A percentile compares a stretch with the other conserved stretches of the same genome.
Evolutionary conservation across 2,797 vertebrate species (phyloP).

Genomic region (Urocyon cinereoargenteus): DNA sequence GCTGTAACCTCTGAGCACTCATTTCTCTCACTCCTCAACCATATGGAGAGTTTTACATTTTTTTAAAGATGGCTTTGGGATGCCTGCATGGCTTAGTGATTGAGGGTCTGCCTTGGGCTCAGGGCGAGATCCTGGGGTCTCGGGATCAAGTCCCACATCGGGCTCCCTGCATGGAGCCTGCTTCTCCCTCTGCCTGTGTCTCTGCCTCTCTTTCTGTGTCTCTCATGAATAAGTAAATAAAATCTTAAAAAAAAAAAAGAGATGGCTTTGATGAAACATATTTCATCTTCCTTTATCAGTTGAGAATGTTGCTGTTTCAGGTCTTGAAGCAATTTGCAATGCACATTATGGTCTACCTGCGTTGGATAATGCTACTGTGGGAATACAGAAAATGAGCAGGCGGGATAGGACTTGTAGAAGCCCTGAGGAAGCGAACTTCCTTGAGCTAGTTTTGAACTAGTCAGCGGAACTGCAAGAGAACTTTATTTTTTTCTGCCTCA

Average conservation of each 20-base stretch:
- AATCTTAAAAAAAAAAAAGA: not conserved
- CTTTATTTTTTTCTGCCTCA: not conserved
- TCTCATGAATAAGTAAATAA: too few relatives aligned
- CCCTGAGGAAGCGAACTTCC: slow-evolving; percentile 30
- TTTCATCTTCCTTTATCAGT: slow-evolving; percentile 73
- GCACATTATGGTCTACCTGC: not conserved
- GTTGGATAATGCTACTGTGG: slow-evolving; percentile 63
- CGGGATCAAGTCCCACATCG: too few relatives aligned
- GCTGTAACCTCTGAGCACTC: not conserved
- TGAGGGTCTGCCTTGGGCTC: too few relatives aligned
- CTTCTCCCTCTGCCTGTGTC: too few relatives aligned
- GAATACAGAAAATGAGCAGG: slow-evolving; percentile 67
- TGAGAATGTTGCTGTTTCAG: slow-evolving; percentile 70
- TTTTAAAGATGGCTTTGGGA: not conserved
- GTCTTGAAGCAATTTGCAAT: slow-evolving; percentile 82
- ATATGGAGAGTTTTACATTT: not conserved
- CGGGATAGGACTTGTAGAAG: slow-evolving; percentile 70
- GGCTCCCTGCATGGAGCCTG: too few relatives aligned
- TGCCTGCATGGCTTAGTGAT: too few relatives aligned
- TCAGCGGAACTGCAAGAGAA: slow-evolving; percentile 11
- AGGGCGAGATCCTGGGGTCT: too few relatives aligned
- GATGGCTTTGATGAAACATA: slow-evolving; percentile 51
- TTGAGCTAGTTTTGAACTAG: slow-evolving; percentile 61
- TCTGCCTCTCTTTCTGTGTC: too few relatives aligned
- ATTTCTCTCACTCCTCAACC: not conserved